Evolutionary conservation across 2,888 invertebrate species (phyloP).

Genomic region (Agonopterix alstromeriana): DNA sequence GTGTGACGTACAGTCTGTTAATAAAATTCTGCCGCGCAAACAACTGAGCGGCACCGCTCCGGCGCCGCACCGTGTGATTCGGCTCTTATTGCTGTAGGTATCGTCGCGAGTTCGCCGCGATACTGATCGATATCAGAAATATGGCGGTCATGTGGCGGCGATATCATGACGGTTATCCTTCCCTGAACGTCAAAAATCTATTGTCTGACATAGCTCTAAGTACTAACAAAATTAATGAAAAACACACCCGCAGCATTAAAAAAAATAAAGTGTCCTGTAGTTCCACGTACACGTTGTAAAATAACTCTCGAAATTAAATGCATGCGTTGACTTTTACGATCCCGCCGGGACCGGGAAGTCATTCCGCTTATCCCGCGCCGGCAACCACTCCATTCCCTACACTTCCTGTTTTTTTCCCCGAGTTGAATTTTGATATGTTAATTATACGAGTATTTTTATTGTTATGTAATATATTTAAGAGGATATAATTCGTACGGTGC

Average conservation of each 20-base stretch:
- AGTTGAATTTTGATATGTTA: slow-evolving; percentile 34
- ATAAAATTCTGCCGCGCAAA: no score
- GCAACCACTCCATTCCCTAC: slow-evolving; percentile 43
- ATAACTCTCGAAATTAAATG: slow-evolving; percentile 58
- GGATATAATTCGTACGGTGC: no score
- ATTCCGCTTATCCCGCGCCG: slow-evolving; percentile 44
- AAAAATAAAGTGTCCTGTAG: slow-evolving; percentile 6
- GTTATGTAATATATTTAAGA: slow-evolving; percentile 6
- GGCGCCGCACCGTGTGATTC: no score
- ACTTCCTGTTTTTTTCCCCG: slow-evolving; percentile 40
- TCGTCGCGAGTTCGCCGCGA: no score
- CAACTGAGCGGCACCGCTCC: no score
- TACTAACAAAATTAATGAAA: not conserved
- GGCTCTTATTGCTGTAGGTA: no score
- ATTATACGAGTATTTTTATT: slow-evolving; percentile 18
- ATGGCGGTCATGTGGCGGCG: no score
- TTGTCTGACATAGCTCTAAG: no score
- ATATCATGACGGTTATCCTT: no score
- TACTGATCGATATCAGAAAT: no score
- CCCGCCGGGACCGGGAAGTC: slow-evolving; percentile 51
- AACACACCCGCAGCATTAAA: not conserved
- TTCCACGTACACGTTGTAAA: slow-evolving; percentile 19
- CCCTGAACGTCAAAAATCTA: no score
- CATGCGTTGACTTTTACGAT: slow-evolving; percentile 63
- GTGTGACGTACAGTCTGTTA: no score